Conservation (phyloP, 1,140 invertebrate species). For the Diorhabda sublineata region DNA sequence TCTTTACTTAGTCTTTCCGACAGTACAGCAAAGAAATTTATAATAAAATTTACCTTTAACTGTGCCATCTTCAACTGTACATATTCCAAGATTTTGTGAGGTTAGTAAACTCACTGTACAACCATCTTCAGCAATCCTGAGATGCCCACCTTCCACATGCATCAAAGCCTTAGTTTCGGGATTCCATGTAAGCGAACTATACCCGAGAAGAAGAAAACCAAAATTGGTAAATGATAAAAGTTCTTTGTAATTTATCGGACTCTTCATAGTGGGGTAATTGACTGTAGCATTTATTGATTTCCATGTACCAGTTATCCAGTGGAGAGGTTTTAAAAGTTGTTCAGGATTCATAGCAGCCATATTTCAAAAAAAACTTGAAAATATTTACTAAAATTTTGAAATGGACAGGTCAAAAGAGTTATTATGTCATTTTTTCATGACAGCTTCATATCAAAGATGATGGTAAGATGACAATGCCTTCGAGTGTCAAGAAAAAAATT, state of each 20-base stretch:
- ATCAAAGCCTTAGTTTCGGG: slow-evolving; percentile 55
- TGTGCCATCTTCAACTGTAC: slow-evolving; percentile 56
- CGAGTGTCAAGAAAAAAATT: too few relatives aligned
- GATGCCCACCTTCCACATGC: slow-evolving; percentile 63
- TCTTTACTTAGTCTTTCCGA: too few relatives aligned
- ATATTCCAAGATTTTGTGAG: slow-evolving; percentile 61
- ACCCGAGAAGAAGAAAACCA: slow-evolving; percentile 63
- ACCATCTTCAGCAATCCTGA: slow-evolving; percentile 57
- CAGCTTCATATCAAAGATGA: too few relatives aligned
- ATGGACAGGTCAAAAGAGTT: too few relatives aligned
- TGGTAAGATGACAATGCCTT: too few relatives aligned
- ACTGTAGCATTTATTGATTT: slow-evolving; percentile 52
- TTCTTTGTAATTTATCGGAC: slow-evolving; percentile 57
- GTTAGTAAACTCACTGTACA: slow-evolving; percentile 54
- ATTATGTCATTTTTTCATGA: too few relatives aligned
- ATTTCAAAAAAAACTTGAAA: too few relatives aligned
- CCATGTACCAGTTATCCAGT: slow-evolving; percentile 59
- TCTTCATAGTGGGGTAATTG: slow-evolving; percentile 56
- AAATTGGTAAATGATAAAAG: slow-evolving; percentile 56
- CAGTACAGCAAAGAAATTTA: background rate
- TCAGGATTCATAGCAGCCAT: too few relatives aligned
- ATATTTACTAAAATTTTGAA: too few relatives aligned
- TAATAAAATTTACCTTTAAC: slow-evolving; percentile 14
- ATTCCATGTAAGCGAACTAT: slow-evolving; percentile 54
- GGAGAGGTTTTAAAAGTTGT: slow-evolving; percentile 16